Evolutionary conservation across 1,140 invertebrate species (phyloP).

Genomic region (Drosophila athabasca): DNA sequence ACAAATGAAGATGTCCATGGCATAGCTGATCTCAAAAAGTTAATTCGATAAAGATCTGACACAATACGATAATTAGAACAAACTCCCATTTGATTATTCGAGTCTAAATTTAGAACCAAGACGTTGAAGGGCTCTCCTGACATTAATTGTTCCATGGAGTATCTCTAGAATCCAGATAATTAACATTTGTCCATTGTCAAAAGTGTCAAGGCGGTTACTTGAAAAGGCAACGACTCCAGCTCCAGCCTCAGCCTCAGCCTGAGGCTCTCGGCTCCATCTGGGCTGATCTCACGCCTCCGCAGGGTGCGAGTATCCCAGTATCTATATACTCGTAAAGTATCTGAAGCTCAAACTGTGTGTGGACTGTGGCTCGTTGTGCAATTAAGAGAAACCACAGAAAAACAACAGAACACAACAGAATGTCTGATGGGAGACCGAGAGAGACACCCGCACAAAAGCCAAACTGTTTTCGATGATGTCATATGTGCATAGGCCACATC

Average conservation of each 20-base stretch:
- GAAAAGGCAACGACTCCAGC: conserved; percentile 46
- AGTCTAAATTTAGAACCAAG: conserved; percentile 60
- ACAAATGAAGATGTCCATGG: no score
- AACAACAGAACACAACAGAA: conserved; percentile 24
- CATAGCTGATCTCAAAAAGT: background rate
- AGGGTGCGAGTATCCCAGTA: conserved; percentile 16
- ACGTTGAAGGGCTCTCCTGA: conserved; percentile 13
- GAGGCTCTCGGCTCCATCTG: no score
- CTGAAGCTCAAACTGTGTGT: conserved; percentile 59
- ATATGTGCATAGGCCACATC: conserved; percentile 40
- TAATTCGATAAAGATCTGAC: conserved; percentile 21
- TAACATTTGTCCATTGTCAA: conserved; percentile 68
- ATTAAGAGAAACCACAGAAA: conserved; percentile 55
- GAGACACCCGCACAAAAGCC: conserved; percentile 63
- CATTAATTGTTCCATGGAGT: conserved; percentile 37
- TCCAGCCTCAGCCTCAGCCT: conserved; percentile 9
- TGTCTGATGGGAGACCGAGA: background rate
- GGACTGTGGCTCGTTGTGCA: conserved; percentile 58
- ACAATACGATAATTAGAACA: conserved; percentile 29
- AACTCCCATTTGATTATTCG: conserved; percentile 27
- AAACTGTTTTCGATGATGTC: conserved; percentile 68
- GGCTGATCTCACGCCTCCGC: conserved; percentile 34
- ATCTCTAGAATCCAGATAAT: conserved; percentile 61
- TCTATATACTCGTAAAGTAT: conserved; percentile 26
- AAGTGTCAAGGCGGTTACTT: conserved; percentile 78